Conservation (phyloP, 1,140 invertebrate species). For the Drosophila burlai region DNA sequence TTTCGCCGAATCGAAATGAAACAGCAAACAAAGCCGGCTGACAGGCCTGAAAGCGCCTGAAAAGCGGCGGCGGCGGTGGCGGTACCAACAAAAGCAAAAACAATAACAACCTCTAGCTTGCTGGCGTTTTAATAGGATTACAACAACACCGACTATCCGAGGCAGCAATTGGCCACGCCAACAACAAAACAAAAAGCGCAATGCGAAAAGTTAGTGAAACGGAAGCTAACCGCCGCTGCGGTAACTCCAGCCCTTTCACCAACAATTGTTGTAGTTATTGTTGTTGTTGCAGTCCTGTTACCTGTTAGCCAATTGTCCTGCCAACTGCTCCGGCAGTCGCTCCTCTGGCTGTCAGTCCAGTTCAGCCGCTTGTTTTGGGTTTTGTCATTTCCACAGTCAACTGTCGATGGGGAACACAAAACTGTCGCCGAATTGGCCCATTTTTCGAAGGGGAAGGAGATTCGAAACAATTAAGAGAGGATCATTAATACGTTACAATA, state of each 20-base stretch:
- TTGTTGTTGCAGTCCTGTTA: slow-evolving; percentile 20
- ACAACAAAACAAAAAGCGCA: slow-evolving; percentile 60
- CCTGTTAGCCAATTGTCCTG: slow-evolving; percentile 64
- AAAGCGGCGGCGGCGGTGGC: slow-evolving; percentile 13
- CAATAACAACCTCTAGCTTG: slow-evolving; percentile 17
- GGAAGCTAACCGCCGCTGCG: slow-evolving; percentile 60
- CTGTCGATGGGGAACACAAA: slow-evolving; percentile 34
- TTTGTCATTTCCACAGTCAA: slow-evolving; percentile 56
- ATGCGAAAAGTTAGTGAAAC: slow-evolving; percentile 78
- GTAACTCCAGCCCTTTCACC: slow-evolving; percentile 24
- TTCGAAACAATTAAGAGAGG: slow-evolving; percentile 17
- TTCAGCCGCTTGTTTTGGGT: slow-evolving; percentile 49
- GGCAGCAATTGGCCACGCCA: slow-evolving; percentile 39
- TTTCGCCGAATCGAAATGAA: slow-evolving; percentile 80
- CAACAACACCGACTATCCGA: slow-evolving; percentile 47
- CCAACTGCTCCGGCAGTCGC: slow-evolving; percentile 40
- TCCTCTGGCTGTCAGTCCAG: slow-evolving; percentile 31
- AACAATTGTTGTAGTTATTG: slow-evolving; percentile 28
- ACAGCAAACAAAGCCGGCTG: slow-evolving; percentile 73
- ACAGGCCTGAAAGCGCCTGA: slow-evolving; percentile 38
- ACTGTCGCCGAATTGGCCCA: slow-evolving; percentile 7
- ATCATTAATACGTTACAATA: background rate
- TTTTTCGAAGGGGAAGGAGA: slow-evolving; percentile 6
- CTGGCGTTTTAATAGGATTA: slow-evolving; percentile 69
- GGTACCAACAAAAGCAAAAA: slow-evolving; percentile 42